Evolutionary conservation across 2,888 invertebrate genomes (phyloP).

Genomic region (Metallyticus violacea): DNA sequence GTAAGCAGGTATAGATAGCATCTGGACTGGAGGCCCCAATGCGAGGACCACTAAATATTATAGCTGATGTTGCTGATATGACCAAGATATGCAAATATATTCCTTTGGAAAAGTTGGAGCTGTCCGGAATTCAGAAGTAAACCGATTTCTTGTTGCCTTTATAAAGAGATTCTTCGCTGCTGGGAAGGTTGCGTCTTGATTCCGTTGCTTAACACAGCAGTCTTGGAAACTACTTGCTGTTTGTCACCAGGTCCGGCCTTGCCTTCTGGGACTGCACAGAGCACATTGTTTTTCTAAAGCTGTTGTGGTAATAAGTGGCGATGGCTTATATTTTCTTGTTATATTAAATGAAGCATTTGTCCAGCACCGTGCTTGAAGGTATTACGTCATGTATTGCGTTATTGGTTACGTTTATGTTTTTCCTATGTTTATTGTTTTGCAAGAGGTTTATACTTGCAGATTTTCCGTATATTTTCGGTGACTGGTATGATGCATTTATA

Average conservation of each 20-base stretch:
- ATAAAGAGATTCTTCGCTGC: neutral
- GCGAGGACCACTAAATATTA: neutral
- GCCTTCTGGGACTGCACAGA: neutral
- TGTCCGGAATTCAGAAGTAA: neutral
- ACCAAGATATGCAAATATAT: neutral
- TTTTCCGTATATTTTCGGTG: too few species aligned
- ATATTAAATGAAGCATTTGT: too few species aligned
- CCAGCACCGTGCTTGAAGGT: too few species aligned
- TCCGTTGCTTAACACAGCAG: too few species aligned
- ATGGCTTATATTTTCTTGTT: too few species aligned
- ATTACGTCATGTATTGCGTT: too few species aligned
- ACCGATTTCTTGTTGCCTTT: neutral
- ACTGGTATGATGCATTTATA: too few species aligned
- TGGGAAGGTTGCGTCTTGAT: neutral
- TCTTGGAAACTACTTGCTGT: neutral
- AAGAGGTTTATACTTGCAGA: too few species aligned
- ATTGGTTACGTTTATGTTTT: too few species aligned
- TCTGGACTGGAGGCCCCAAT: neutral
- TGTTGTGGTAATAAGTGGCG: too few species aligned
- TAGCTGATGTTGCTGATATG: neutral
- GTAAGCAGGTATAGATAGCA: neutral
- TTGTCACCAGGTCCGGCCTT: neutral
- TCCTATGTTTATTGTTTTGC: too few species aligned
- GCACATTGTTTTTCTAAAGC: too few species aligned
- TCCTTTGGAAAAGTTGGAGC: neutral